Conservation (phyloP, 2,888 invertebrate species). For the Iselma pallidipennis region DNA sequence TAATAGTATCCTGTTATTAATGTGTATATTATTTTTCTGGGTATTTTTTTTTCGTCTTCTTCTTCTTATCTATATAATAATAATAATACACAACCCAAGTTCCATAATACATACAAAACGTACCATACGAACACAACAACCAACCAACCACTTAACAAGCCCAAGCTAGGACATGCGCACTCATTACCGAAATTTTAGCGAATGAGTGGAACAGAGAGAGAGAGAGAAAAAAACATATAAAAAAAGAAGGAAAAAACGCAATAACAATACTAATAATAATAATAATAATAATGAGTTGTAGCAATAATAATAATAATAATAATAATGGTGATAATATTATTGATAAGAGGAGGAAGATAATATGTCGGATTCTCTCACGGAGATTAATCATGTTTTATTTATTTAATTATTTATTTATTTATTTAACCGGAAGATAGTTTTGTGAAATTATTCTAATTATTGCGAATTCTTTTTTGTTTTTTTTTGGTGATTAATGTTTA, state of each 20-base stretch:
- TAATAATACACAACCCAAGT: conserved; percentile 6
- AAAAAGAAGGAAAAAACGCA: background rate
- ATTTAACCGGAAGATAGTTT: background rate
- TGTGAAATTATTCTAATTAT: too few species aligned
- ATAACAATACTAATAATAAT: background rate
- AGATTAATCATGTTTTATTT: background rate
- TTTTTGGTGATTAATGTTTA: too few species aligned
- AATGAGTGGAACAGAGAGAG: background rate
- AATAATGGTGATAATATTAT: background rate
- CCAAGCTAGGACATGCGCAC: conserved; percentile 39
- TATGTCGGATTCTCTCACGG: background rate
- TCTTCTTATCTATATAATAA: conserved; percentile 55
- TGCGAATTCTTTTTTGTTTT: too few species aligned
- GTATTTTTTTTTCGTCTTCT: conserved; percentile 46
- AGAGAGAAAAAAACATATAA: background rate
- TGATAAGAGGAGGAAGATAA: too few species aligned
- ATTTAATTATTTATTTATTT: too few species aligned
- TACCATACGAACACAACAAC: conserved; percentile 33
- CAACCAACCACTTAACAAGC: conserved; percentile 43
- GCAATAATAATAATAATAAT: background rate
- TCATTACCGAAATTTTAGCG: background rate
- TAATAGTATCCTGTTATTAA: too few species aligned
- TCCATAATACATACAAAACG: conserved; percentile 12
- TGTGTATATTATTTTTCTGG: too few species aligned
- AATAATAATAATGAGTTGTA: background rate